phyloP scores from a whole-genome alignment of 2,888 invertebrate genomes.

The Aphodius sticticus region DNA sequence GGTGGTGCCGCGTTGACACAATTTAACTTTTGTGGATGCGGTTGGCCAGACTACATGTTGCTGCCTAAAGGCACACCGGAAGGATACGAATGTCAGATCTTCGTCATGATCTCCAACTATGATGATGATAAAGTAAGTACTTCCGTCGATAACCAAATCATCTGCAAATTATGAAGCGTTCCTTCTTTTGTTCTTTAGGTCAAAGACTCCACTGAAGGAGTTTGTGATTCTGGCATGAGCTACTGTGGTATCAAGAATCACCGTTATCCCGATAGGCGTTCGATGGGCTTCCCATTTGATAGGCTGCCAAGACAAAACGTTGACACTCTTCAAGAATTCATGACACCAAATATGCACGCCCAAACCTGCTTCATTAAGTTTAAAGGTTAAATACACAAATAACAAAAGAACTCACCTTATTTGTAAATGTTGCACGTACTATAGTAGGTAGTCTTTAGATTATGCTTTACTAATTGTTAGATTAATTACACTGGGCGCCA shows the following conservation, averaged over 20 bases:
- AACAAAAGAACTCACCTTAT: too few relatives aligned
- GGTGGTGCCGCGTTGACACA: conserved; percentile 63
- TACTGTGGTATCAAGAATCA: conserved; percentile 79
- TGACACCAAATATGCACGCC: conserved; percentile 73
- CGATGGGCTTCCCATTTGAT: conserved; percentile 87
- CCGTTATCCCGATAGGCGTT: conserved; percentile 76
- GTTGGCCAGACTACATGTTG: conserved; percentile 87
- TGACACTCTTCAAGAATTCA: conserved; percentile 67
- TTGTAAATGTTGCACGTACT: too few relatives aligned
- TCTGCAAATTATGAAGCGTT: background rate
- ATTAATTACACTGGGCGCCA: too few relatives aligned
- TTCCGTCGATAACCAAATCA: background rate
- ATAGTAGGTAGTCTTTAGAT: too few relatives aligned
- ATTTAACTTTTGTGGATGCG: conserved; percentile 88
- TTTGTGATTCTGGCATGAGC: conserved; percentile 74
- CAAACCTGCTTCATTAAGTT: conserved; percentile 31
- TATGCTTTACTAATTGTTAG: too few relatives aligned
- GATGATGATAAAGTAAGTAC: conserved; percentile 54
- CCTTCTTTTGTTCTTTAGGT: conserved; percentile 54
- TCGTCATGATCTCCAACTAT: conserved; percentile 77
- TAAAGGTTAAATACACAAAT: too few relatives aligned
- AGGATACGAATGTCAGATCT: conserved; percentile 74
- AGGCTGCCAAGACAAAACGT: conserved; percentile 65
- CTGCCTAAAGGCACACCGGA: conserved; percentile 74
- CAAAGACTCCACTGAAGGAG: conserved; percentile 61